Conservation (phyloP, 2,113 vertebrate genomes). For the Corvus moneduloides region DNA sequence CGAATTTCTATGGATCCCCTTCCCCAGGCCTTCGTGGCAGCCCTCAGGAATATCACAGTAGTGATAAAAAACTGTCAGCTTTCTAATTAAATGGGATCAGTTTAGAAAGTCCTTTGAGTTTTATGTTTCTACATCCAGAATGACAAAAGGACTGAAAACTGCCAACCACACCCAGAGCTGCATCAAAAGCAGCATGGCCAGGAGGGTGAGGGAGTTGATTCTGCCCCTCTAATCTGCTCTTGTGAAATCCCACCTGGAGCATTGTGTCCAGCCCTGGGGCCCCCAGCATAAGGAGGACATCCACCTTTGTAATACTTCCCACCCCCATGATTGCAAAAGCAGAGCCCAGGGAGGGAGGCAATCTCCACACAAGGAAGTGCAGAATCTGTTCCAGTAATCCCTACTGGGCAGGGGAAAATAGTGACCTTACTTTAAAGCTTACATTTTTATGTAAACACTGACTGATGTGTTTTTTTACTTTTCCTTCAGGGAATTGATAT, state of each 20-base stretch:
- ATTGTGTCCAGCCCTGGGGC: background rate
- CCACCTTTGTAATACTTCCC: background rate
- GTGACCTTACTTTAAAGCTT: background rate
- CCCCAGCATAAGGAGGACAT: background rate
- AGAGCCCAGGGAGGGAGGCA: rapidly evolving
- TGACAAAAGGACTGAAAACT: background rate
- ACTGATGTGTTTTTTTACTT: background rate
- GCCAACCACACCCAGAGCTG: too few species aligned
- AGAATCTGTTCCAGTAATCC: background rate
- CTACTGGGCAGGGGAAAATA: background rate
- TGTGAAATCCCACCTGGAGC: background rate
- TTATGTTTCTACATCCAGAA: background rate
- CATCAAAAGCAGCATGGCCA: background rate
- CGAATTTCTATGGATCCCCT: rapidly evolving
- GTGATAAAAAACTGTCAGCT: background rate
- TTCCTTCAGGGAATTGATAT: background rate
- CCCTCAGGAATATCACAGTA: background rate
- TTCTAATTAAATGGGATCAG: background rate
- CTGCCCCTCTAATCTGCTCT: background rate
- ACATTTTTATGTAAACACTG: background rate
- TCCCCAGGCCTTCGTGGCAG: background rate
- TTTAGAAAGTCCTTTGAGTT: background rate
- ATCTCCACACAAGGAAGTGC: background rate
- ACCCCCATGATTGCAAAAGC: background rate
- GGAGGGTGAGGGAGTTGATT: background rate